Conservation (phyloP, 2,113 vertebrate species). For the Vidua chalybeata region DNA sequence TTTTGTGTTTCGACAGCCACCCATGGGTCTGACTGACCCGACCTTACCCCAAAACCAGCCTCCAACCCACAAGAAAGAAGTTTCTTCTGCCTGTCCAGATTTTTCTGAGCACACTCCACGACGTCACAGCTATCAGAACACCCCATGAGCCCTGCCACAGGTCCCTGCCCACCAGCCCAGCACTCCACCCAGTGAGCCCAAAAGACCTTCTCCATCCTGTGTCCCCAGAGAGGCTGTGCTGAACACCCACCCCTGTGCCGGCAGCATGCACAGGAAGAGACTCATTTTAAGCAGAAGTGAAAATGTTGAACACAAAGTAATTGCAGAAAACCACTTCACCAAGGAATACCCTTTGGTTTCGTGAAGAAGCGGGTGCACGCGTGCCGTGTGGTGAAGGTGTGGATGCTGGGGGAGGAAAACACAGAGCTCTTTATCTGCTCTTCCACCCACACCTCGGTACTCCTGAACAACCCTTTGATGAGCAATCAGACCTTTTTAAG, state of each 20-base stretch:
- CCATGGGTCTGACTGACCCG: background rate
- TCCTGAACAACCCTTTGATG: constrained; percentile 23
- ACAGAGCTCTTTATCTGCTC: background rate
- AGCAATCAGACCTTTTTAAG: background rate
- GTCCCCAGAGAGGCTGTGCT: background rate
- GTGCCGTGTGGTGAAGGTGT: constrained; percentile 2
- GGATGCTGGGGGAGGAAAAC: background rate
- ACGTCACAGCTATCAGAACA: accelerated
- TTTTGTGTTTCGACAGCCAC: constrained; percentile 6
- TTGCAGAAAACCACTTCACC: constrained; percentile 53
- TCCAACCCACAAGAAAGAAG: background rate
- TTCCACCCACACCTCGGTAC: background rate
- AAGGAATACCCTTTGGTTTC: constrained; percentile 63
- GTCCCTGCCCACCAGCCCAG: background rate
- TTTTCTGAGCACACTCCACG: background rate
- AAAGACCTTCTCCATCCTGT: background rate
- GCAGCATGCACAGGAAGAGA: background rate
- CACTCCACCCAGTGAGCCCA: background rate
- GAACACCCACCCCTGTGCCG: background rate
- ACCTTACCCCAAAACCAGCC: background rate
- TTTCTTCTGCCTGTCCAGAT: background rate
- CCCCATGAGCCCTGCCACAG: accelerated
- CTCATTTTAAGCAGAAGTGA: constrained; percentile 32
- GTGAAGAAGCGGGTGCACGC: background rate
- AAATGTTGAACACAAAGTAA: constrained; percentile 17